Evolutionary conservation across 2,888 invertebrate genomes (phyloP), one percentile per base, ranked within the genome.

Genomic region (Stenichneumon culpator): DNA sequence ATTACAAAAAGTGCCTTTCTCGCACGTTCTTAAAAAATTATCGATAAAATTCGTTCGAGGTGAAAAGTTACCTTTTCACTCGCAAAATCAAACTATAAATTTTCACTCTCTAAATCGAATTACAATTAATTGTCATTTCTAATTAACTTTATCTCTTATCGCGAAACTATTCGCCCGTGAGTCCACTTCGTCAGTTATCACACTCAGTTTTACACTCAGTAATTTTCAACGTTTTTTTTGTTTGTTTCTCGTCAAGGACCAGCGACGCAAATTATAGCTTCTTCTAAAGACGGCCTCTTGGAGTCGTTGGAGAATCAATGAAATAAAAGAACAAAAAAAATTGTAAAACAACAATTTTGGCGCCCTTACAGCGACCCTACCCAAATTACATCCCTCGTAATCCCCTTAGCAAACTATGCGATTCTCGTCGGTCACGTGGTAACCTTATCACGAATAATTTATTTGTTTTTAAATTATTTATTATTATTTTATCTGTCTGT

Each of bases 1-100:
- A 69, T 81, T 84, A 69, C 68, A 84, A 78, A 84, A 84, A 52
- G 22, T 67, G 72, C 72, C 50, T 70, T 57, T 44, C 52, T 25
- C 72, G 11, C 44, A 50, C 60, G 32, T 25, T 65, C 60, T 72
- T 11, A 50, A 67, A 80, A 65, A n/a, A 16, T 19, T 22, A 70
- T 70, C 65, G 72, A 73, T 78, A 52, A 68, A 77, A 73, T 68
- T 9, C 60, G 63, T 73, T 32, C 54, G 54, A 72, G 16, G 77
- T 32, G 22, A 67, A 63, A 14, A 19, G 22, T 39, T 14, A 57
- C 22, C 19, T 14, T 57, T 14, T 72, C 7, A 65, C 28, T 65
- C 63, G 54, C 52, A 57, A 67, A 22, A 68, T 11, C 3, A 39
- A 44, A 7, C 16, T 60, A 32, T 22, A 63, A 28, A 39, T 63